These are phyloP conservation scores for Antheraea pernyi DNA, from an alignment of 1,140 invertebrate species.

Conservation along the genomic window DNA sequence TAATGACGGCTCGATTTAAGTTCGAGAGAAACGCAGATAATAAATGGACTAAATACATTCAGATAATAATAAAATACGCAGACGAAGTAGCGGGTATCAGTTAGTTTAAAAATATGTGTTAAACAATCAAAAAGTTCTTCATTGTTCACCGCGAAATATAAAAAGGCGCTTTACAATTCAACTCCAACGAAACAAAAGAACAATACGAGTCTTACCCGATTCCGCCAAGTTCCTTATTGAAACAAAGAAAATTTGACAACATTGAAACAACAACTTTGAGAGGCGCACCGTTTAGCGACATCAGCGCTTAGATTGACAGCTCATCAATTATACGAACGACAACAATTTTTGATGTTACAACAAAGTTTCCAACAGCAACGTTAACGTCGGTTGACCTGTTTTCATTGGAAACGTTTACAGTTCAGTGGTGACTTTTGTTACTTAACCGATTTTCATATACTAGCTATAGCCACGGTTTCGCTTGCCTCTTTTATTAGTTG, in stretches of 20 bases:
- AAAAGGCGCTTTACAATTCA: not conserved
- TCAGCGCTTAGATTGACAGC: not conserved
- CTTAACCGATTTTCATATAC: not conserved
- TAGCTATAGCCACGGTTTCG: no score
- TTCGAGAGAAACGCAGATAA: no score
- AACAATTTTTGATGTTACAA: not conserved
- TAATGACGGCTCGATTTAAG: no score
- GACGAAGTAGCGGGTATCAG: no score
- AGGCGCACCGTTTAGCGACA: not conserved
- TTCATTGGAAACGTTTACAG: not conserved
- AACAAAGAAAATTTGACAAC: not conserved
- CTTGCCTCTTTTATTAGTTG: no score
- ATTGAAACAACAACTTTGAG: not conserved
- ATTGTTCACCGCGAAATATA: not conserved
- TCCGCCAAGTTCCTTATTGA: not conserved
- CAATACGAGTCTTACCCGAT: not conserved
- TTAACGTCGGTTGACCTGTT: not conserved
- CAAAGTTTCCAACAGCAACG: not conserved
- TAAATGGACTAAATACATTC: no score
- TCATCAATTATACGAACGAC: not conserved
- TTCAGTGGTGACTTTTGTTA: not conserved
- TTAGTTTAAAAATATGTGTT: no score
- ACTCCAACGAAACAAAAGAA: not conserved
- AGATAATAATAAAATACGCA: no score
- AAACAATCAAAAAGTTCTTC: no score